phyloP scores from a whole-genome alignment of 1,140 invertebrate genomes.

The Papilio glaucus region DNA sequence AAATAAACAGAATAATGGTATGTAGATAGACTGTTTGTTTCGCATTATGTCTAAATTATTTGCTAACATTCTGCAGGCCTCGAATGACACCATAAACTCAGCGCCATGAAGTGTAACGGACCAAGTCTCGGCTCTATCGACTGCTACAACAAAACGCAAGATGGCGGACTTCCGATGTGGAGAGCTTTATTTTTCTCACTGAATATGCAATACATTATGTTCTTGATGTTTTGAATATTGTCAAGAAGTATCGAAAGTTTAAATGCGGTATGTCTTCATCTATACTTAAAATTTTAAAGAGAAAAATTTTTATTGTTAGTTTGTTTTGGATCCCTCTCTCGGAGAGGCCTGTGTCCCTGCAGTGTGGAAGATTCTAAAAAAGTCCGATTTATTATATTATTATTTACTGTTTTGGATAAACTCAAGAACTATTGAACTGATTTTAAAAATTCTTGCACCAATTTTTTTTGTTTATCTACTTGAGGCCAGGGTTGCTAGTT shows the following conservation, averaged over 20 bases:
- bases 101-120: conserved; percentile 8
- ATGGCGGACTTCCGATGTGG: conserved; percentile 39
- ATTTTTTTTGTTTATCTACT: no score
- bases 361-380: no score
- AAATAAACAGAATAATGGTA: no score
- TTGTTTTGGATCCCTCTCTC: no score
- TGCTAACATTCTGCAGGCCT: neutral
- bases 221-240: conserved; percentile 34
- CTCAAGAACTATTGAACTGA: no score
- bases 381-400: no score
- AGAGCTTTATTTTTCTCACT: conserved; percentile 42
- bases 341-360: no score
- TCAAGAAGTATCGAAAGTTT: neutral
- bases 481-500: no score
- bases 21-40: no score
- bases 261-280: conserved; percentile 30
- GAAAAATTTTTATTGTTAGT: neutral
- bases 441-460: no score
- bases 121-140: conserved; percentile 16
- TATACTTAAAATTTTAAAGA: neutral
- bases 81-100: neutral
- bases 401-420: no score
- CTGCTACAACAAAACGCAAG: conserved; percentile 39
- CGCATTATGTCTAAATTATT: no score
- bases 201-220: conserved; percentile 45